Percentiles rank a stretch among this genome's conserved stretches.
phyloP scores from a whole-genome alignment of 1,140 invertebrate genomes.

The Potamilus streckersoni region DNA sequence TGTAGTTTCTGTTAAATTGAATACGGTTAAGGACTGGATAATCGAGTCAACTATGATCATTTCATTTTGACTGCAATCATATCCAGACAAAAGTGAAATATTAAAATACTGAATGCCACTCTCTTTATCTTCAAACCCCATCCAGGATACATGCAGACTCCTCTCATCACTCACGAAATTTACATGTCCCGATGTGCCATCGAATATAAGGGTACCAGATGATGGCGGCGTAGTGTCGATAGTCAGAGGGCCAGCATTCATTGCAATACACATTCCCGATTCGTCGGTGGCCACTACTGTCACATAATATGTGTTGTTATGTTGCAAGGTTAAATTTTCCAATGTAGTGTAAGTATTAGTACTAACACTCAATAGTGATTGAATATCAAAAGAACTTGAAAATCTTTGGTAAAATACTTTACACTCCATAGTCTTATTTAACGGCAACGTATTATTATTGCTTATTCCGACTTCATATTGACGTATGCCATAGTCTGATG shows the following conservation, averaged over 20 bases:
- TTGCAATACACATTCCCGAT: slow-evolving; percentile 16
- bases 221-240: slow-evolving; percentile 16
- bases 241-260: slow-evolving; percentile 6
- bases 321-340: neutral
- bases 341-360: slow-evolving; percentile 4
- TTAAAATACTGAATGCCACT: slow-evolving; percentile 1
- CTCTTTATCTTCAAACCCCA: slow-evolving; percentile 5
- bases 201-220: neutral
- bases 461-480: slow-evolving; percentile 19
- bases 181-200: slow-evolving; percentile 1
- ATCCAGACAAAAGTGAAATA: neutral
- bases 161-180: neutral
- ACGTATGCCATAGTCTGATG: slow-evolving; percentile 15
- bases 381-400: slow-evolving; percentile 7
- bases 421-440: slow-evolving; percentile 14
- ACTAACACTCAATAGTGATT: slow-evolving; percentile 1
- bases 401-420: neutral
- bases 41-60: neutral
- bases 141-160: slow-evolving; percentile 6
- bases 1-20: neutral
- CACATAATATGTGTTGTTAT: slow-evolving; percentile 12
- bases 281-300: slow-evolving; percentile 21
- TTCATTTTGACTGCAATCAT: neutral
- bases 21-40: too few species aligned
- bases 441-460: slow-evolving; percentile 7